Conservation (phyloP, 2,888 invertebrate species). For the Busseola fusca region DNA sequence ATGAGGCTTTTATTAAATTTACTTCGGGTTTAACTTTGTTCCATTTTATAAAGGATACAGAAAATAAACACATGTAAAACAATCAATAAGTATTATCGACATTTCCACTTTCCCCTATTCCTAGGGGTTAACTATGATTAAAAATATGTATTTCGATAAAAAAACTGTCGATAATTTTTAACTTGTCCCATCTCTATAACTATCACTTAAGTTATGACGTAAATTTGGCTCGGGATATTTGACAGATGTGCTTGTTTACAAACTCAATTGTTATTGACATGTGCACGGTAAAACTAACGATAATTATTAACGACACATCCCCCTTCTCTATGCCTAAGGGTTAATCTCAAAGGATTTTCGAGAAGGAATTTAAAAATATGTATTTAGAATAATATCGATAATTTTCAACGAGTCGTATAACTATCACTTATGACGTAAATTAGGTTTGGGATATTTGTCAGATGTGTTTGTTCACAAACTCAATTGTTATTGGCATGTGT, state of each 20-base stretch:
- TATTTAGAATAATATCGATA: slow-evolving; percentile 19
- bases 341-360: neutral
- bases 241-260: slow-evolving; percentile 64
- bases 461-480: slow-evolving; percentile 58
- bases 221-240: slow-evolving; percentile 62
- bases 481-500: slow-evolving; percentile 51
- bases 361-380: neutral
- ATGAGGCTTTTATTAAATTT: slow-evolving; percentile 43
- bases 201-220: slow-evolving; percentile 64
- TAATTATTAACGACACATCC: neutral
- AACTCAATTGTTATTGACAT: slow-evolving; percentile 50
- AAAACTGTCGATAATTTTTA: slow-evolving; percentile 14
- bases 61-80: neutral
- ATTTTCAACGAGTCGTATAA: slow-evolving; percentile 50
- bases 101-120: neutral
- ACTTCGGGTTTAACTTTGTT: slow-evolving; percentile 12
- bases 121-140: too few relatives aligned
- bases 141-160: neutral
- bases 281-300: slow-evolving; percentile 28
- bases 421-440: slow-evolving; percentile 68
- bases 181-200: slow-evolving; percentile 50
- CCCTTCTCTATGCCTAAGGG: neutral
- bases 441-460: slow-evolving; percentile 63
- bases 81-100: slow-evolving; percentile 6
- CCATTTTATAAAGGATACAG: slow-evolving; percentile 1